Base-by-base conservation (phyloP, 2,888 invertebrate species). In the Volucella bombylans region DNA sequence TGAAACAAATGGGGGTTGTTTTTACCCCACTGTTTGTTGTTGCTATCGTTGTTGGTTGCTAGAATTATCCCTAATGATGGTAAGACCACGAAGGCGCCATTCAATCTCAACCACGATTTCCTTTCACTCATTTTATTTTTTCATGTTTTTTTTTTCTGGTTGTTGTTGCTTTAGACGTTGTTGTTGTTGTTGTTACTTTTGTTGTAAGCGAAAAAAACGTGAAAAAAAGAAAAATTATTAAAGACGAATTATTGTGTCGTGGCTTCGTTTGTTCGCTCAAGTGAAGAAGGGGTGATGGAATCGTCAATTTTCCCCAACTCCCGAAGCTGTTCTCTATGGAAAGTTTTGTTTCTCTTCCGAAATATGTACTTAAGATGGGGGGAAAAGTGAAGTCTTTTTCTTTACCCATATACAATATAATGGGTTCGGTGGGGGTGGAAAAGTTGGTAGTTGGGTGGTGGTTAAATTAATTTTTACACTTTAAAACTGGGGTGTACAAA, bases 61-160 rank as follows among this genome's bases (percentile, higher is more conserved):
- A 59, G 81, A 81, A 85, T 85, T 85, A 85, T 85, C 85, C 77
- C 62, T 85, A 85, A 85, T 85, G 85, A 81, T 81, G 81, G 81
- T 77, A 81, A 77, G 81, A 85, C 85, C 85, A 77, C 85, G 76
- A 85, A 85, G 85, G 85, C 85, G 81, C 76, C 81, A 85, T 81
- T 81, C 85, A 81, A 85, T 85, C 85, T 85, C 72, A 81, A 81
- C 81, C 81, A 77, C 67, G 81, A 68, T 81, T 81, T 85, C 81
- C 76, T 77, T 72, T 81, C 43, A 59, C 52, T 76, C 47, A 50
- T 67, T 74, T 77, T 81, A 52, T 61, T 50, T 68, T 54, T 11
- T 62, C 39, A 6, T 45, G 15, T 62, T 31, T 79, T 57, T 39
- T 18, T 71, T 55, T 12, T 41, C 41, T 49, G n/a, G 8, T 41